A percentile compares a stretch with the other conserved stretches of the same genome.
phyloP scores from a whole-genome alignment of 2,888 invertebrate species.

The Xanthorhoe designata region DNA sequence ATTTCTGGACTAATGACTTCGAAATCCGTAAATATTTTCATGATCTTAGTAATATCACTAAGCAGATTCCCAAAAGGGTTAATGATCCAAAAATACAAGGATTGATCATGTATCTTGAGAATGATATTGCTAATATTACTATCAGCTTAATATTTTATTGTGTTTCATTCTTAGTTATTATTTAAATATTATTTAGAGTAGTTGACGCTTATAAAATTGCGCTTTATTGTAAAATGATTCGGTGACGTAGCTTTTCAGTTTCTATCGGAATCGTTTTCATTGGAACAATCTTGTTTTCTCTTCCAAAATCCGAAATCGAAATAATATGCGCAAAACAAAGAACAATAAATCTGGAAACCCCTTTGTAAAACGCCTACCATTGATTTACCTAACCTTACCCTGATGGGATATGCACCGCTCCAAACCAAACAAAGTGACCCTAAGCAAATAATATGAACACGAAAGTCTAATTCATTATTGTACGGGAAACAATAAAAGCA shows the following conservation, averaged over 20 bases:
- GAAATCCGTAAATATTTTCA: conserved; percentile 50
- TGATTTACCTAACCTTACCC: conserved; percentile 73
- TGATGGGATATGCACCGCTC: conserved; percentile 67
- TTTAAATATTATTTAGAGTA: too few relatives aligned
- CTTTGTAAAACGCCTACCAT: conserved; percentile 71
- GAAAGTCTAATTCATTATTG: conserved; percentile 77
- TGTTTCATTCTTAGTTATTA: too few relatives aligned
- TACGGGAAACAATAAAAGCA: conserved; percentile 76
- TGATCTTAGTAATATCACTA: conserved; percentile 9
- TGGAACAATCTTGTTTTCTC: conserved; percentile 56
- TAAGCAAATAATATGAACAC: conserved; percentile 71
- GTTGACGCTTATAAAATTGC: too few relatives aligned
- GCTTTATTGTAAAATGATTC: too few relatives aligned
- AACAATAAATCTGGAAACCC: conserved; percentile 72
- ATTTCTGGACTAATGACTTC: conserved; percentile 53
- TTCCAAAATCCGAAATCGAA: conserved; percentile 53
- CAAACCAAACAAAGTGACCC: conserved; percentile 75
- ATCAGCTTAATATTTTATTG: conserved; percentile 10
- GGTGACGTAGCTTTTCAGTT: too few relatives aligned
- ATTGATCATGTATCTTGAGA: background rate
- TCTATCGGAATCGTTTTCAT: too few relatives aligned
- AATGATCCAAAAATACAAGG: background rate
- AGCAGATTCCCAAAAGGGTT: background rate
- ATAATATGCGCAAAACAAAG: conserved; percentile 60
- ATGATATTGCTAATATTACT: conserved; percentile 25